A percentile compares a stretch with the other conserved stretches of the same genome.
These are phyloP conservation scores for Sternotherus odoratus DNA, from an alignment of 2,797 vertebrate genomes.

Conservation along the genomic window DNA sequence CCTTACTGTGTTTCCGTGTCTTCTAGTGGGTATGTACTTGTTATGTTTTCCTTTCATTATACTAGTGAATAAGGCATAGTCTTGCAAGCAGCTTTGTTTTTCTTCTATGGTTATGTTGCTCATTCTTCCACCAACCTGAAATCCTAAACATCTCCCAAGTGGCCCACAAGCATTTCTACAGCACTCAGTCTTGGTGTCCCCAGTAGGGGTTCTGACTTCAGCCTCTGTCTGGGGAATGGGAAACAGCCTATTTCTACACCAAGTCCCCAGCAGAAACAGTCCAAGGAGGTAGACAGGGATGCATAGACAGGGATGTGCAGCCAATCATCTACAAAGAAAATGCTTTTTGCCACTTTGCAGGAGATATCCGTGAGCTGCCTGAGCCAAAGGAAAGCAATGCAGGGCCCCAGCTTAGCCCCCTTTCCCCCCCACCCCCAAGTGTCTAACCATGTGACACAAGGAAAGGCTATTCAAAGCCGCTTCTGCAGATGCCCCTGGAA, in stretches of 20 bases:
- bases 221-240: background rate
- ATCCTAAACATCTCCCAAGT: conserved; percentile 62
- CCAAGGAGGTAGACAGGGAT: background rate
- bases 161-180: conserved; percentile 40
- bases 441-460: background rate
- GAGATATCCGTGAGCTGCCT: conserved; percentile 17
- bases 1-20: conserved; percentile 17
- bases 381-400: background rate
- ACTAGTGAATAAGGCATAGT: conserved; percentile 37
- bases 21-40: conserved; percentile 49
- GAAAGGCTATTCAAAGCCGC: background rate
- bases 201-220: conserved; percentile 11
- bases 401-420: fast-evolving
- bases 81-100: conserved; percentile 46
- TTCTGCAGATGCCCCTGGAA: background rate
- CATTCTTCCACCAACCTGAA: conserved; percentile 45
- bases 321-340: conserved; percentile 55
- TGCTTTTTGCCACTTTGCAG: background rate
- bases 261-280: conserved; percentile 43
- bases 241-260: conserved; percentile 39
- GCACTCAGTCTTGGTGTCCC: background rate
- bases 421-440: too few species aligned
- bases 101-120: conserved; percentile 40
- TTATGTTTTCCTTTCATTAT: conserved; percentile 45
- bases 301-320: background rate